Evolutionary conservation across 2,888 invertebrate species (phyloP).

Genomic region (Eupithecia inturbata): DNA sequence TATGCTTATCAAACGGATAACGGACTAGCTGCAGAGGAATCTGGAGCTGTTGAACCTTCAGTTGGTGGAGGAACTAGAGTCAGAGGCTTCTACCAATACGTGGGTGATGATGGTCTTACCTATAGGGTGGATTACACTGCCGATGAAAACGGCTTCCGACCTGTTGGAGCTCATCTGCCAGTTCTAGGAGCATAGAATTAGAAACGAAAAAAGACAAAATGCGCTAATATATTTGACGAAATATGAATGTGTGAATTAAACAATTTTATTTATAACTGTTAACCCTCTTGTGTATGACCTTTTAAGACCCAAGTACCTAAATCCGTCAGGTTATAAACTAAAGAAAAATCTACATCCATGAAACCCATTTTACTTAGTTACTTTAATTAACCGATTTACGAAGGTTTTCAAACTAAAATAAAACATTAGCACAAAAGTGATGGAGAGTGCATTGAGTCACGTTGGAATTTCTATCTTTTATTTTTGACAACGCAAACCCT

Average conservation of each 20-base stretch:
- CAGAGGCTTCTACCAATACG: constrained; percentile 87
- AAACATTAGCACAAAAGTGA: neutral
- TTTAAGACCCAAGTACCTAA: no score
- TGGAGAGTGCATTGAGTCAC: constrained; percentile 31
- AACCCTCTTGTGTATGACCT: neutral
- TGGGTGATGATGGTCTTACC: constrained; percentile 85
- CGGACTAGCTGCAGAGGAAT: constrained; percentile 86
- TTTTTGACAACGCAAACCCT: constrained; percentile 20
- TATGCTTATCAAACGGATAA: constrained; percentile 87
- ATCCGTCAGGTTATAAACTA: neutral
- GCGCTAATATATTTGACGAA: constrained; percentile 3
- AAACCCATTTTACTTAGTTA: neutral
- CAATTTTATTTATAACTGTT: neutral
- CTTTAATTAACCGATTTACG: neutral
- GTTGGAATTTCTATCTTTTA: constrained; percentile 28
- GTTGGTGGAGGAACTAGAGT: constrained; percentile 84
- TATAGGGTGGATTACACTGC: constrained; percentile 85
- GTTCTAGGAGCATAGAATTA: constrained; percentile 43
- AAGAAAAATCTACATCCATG: neutral
- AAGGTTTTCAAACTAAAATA: constrained; percentile 1
- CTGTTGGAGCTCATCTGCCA: constrained; percentile 82
- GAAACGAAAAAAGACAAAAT: constrained; percentile 12
- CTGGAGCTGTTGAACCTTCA: constrained; percentile 83
- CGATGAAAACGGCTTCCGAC: constrained; percentile 85
- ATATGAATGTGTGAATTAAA: constrained; percentile 16